These are phyloP conservation scores for Callionymus lyra DNA, from an alignment of 2,113 vertebrate genomes.

Conservation along the genomic window DNA sequence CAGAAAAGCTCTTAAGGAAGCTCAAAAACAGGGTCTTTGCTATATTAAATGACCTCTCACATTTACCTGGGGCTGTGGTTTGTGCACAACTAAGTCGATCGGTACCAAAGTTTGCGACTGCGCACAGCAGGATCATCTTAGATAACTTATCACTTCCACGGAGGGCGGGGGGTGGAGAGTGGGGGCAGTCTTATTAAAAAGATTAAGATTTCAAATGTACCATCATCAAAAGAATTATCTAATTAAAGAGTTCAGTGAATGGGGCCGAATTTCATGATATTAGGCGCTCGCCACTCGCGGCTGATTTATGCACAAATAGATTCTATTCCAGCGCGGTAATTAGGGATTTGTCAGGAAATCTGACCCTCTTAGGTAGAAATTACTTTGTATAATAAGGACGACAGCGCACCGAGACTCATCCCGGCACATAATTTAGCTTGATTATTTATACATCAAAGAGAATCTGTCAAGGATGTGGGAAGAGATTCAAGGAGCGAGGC, in stretches of 20 bases:
- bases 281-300: conserved; percentile 79
- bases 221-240: conserved; percentile 91
- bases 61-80: conserved; percentile 75
- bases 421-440: conserved; percentile 89
- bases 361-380: conserved; percentile 99
- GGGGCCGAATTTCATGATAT: conserved; percentile 77
- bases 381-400: conserved; percentile 96
- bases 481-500: conserved; percentile 81
- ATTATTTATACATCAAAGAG: conserved; percentile 99
- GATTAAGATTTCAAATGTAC: conserved; percentile 94
- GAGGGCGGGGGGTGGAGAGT: conserved; percentile 4
- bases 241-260: conserved; percentile 91
- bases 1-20: conserved; percentile 73
- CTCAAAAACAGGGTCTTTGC: conserved; percentile 80
- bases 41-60: conserved; percentile 87
- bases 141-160: conserved; percentile 21
- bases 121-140: conserved; percentile 46
- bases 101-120: conserved; percentile 4
- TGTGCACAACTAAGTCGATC: background rate
- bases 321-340: conserved; percentile 87
- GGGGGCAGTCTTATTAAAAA: conserved; percentile 73
- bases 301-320: conserved; percentile 96
- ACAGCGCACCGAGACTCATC: conserved; percentile 75
- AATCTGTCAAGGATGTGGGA: conserved; percentile 79
- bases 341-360: conserved; percentile 99